Evolutionary conservation across 1,140 invertebrate genomes (phyloP).

Genomic region (Drosophila willistoni): DNA sequence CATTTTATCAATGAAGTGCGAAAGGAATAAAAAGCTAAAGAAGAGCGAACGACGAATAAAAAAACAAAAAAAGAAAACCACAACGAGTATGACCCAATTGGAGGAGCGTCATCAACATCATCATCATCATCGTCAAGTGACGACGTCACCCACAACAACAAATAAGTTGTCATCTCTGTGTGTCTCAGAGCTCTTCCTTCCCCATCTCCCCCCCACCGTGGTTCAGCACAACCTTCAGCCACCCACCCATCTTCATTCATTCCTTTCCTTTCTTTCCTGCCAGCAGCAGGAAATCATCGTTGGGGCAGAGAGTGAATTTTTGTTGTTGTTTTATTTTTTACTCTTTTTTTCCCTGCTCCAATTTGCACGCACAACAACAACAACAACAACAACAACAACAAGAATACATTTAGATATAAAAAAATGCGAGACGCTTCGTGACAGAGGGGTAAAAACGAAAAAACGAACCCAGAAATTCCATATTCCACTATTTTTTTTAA

Average conservation of each 20-base stretch:
- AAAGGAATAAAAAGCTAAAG: constrained; percentile 22
- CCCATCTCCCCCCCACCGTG: neutral
- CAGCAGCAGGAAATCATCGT: constrained; percentile 37
- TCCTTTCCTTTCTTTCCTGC: constrained; percentile 6
- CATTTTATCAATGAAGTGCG: constrained; percentile 77
- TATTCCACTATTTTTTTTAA: constrained; percentile 68
- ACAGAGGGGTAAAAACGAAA: constrained; percentile 50
- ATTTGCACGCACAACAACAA: constrained; percentile 58
- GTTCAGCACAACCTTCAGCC: constrained; percentile 8
- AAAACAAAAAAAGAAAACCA: constrained; percentile 29
- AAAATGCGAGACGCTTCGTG: constrained; percentile 36
- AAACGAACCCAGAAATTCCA: constrained; percentile 64
- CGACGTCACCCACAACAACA: constrained; percentile 71
- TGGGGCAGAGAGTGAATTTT: constrained; percentile 45
- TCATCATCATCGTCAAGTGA: constrained; percentile 45
- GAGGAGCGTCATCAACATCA: constrained; percentile 30
- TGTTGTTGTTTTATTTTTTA: constrained; percentile 12
- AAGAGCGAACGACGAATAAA: constrained; percentile 29
- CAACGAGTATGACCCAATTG: constrained; percentile 72
- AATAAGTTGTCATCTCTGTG: constrained; percentile 62
- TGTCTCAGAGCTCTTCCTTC: neutral
- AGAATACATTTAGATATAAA: constrained; percentile 13
- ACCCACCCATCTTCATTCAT: constrained; percentile 4
- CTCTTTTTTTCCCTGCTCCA: constrained; percentile 48
- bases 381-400: constrained; percentile 45